A percentile compares a stretch with the other conserved stretches of the same genome.
phyloP scores from a whole-genome alignment of 2,797 vertebrate genomes.

The Podargus strigoides region DNA sequence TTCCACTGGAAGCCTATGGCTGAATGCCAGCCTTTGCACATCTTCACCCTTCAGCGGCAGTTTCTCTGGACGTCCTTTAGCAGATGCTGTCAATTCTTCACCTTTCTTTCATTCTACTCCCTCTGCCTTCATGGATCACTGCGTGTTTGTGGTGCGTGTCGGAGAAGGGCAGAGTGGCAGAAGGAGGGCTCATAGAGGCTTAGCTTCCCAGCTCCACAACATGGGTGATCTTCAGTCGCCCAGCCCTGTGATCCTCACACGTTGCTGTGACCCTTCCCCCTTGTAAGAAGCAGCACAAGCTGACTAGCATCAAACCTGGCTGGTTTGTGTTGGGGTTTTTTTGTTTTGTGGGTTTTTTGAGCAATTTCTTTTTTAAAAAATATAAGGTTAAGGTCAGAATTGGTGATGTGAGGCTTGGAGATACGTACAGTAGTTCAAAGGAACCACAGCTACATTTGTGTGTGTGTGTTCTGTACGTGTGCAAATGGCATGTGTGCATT shows the following conservation, averaged over 20 bases:
- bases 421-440: neutral
- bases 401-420: neutral
- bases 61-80: conserved; percentile 63
- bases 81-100: conserved; percentile 71
- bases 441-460: neutral
- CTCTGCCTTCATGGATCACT: conserved; percentile 66
- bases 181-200: conserved; percentile 41
- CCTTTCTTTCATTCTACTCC: conserved; percentile 60
- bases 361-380: neutral
- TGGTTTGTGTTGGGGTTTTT: too few relatives aligned
- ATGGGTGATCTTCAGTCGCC: conserved; percentile 40
- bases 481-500: neutral
- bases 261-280: neutral
- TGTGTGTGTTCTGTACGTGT: neutral
- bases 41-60: conserved; percentile 40
- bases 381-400: neutral
- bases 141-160: conserved; percentile 36
- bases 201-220: conserved; percentile 38
- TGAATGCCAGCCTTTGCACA: conserved; percentile 31
- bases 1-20: neutral
- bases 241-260: conserved; percentile 29
- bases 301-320: neutral
- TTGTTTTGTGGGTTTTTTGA: neutral
- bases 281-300: conserved; percentile 44
- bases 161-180: conserved; percentile 64